phyloP scores from a whole-genome alignment of 2,888 invertebrate genomes.

The Ceramica pisi region DNA sequence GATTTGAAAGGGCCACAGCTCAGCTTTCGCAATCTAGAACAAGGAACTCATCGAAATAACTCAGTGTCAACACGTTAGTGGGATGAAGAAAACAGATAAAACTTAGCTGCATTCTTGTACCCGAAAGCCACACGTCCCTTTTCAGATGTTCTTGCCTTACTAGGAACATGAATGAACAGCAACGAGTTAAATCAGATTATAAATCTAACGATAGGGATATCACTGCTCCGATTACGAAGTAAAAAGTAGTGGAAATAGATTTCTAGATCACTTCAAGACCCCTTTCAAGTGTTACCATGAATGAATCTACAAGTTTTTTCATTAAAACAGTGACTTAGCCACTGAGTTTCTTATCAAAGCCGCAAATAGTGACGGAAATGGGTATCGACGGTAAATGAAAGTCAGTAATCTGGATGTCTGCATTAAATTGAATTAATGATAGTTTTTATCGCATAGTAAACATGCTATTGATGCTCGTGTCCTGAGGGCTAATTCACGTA shows the following conservation, averaged over 20 bases:
- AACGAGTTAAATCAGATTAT: slow-evolving; percentile 17
- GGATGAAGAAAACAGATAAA: slow-evolving; percentile 13
- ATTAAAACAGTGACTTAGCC: slow-evolving; percentile 20
- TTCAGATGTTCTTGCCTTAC: neutral
- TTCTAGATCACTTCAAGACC: slow-evolving; percentile 40
- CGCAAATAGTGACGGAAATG: slow-evolving; percentile 58
- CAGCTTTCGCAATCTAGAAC: slow-evolving; percentile 1
- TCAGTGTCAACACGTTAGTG: neutral
- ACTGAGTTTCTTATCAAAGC: slow-evolving; percentile 58
- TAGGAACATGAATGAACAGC: slow-evolving; percentile 29
- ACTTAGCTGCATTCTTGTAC: slow-evolving; percentile 7
- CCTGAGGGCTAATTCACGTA: too few species aligned
- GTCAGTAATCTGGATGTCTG: slow-evolving; percentile 47
- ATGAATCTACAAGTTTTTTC: slow-evolving; percentile 58
- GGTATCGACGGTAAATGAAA: slow-evolving; percentile 55
- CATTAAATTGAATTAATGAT: slow-evolving; percentile 46
- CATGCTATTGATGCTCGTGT: neutral
- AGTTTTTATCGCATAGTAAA: slow-evolving; percentile 32
- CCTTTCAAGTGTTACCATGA: slow-evolving; percentile 40
- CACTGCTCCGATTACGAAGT: slow-evolving; percentile 32
- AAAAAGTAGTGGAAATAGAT: slow-evolving; percentile 36
- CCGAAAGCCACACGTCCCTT: neutral
- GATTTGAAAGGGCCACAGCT: neutral
- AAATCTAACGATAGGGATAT: slow-evolving; percentile 39
- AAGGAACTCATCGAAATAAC: slow-evolving; percentile 20